Evolutionary conservation across 1,140 invertebrate genomes (phyloP).

Genomic region (Drosophila triauraria): DNA sequence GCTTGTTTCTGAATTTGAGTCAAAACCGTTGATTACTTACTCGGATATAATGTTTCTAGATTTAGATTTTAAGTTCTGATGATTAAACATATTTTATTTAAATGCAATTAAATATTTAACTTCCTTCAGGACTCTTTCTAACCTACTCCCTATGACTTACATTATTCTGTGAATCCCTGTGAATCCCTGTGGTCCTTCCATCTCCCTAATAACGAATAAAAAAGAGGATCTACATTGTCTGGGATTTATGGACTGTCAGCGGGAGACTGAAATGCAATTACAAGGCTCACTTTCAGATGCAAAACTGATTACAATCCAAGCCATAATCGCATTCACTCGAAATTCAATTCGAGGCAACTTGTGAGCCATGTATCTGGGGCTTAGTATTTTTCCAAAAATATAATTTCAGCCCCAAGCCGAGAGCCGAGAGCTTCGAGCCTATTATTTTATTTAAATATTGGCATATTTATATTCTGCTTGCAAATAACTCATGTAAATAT

Average conservation of each 20-base stretch:
- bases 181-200: not conserved
- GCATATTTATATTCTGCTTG: slow-evolving; percentile 40
- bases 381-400: slow-evolving; percentile 14
- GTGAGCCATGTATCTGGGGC: not conserved
- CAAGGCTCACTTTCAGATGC: not conserved
- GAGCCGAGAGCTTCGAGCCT: not conserved
- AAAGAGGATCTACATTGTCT: not conserved
- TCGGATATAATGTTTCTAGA: too few relatives aligned
- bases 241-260: not conserved
- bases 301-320: not conserved
- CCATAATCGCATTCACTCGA: not conserved
- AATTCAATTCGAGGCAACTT: not conserved
- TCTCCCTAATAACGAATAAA: not conserved
- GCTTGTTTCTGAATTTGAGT: not conserved
- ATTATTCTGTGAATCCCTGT: too few relatives aligned
- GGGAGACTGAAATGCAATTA: slow-evolving; percentile 9
- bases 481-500: slow-evolving; percentile 57
- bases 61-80: too few relatives aligned
- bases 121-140: too few relatives aligned
- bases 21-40: too few relatives aligned
- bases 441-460: slow-evolving; percentile 41
- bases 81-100: too few relatives aligned
- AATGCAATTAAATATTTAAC: too few relatives aligned
- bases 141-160: too few relatives aligned
- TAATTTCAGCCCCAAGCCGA: not conserved